phyloP scores from a whole-genome alignment of 2,797 vertebrate genomes.

The Falco cherrug region DNA sequence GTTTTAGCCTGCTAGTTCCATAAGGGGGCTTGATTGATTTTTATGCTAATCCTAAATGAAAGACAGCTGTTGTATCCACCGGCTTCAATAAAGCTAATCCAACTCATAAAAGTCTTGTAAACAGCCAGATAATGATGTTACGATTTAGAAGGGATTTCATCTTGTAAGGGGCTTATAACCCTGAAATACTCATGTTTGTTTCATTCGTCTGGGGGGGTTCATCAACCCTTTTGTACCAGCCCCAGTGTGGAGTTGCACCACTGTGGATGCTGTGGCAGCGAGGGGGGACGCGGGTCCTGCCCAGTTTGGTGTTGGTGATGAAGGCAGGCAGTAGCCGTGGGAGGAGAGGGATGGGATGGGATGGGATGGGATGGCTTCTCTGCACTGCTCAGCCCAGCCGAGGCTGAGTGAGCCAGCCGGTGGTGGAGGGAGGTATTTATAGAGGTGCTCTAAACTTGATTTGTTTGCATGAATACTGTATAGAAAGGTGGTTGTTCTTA shows the following conservation, averaged over 20 bases:
- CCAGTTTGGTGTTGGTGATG: accelerated
- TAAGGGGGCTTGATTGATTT: conserved; percentile 24
- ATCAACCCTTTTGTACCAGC: accelerated
- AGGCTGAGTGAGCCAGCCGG: too few relatives aligned
- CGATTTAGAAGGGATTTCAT: neutral
- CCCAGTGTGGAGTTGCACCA: accelerated
- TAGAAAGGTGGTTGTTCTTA: neutral
- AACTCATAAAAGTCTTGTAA: neutral
- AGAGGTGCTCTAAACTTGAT: neutral
- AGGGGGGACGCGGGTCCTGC: neutral
- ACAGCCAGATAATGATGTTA: neutral
- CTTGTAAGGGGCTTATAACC: neutral
- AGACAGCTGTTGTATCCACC: conserved; percentile 7
- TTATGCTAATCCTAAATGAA: conserved; percentile 38
- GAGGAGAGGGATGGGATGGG: accelerated
- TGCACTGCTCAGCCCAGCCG: neutral
- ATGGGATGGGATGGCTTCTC: neutral
- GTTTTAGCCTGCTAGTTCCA: neutral
- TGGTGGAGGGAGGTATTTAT: neutral
- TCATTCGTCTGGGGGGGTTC: neutral
- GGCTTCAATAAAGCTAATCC: neutral
- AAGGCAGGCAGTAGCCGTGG: accelerated
- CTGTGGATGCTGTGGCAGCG: accelerated
- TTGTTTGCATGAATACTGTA: neutral
- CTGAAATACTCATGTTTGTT: neutral